phyloP scores from a whole-genome alignment of 2,888 invertebrate genomes.

The Phyllotreta striolata region DNA sequence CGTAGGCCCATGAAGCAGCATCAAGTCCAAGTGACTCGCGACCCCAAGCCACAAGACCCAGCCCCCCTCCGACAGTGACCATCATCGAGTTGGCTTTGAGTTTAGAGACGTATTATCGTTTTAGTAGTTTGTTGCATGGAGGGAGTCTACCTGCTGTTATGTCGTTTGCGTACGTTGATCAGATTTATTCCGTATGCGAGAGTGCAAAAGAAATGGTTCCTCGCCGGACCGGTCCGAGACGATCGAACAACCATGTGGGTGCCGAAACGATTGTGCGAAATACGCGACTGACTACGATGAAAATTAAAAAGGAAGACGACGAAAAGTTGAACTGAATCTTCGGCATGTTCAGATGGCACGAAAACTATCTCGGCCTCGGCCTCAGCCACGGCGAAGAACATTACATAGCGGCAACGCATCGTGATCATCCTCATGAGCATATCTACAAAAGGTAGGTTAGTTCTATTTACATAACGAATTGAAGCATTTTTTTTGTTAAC shows the following conservation, averaged over 20 bases:
- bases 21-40: conserved; percentile 41
- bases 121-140: conserved; percentile 40
- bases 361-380: conserved; percentile 50
- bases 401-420: conserved; percentile 52
- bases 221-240: conserved; percentile 35
- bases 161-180: conserved; percentile 38
- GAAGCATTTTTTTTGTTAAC: conserved; percentile 18
- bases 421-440: conserved; percentile 47
- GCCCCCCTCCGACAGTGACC: conserved; percentile 47
- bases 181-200: conserved; percentile 32
- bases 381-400: conserved; percentile 52
- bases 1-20: conserved; percentile 27
- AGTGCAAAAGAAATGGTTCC: conserved; percentile 32
- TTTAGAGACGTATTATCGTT: conserved; percentile 44
- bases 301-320: conserved; percentile 32
- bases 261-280: conserved; percentile 34
- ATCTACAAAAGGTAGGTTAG: conserved; percentile 49
- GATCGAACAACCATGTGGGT: conserved; percentile 38
- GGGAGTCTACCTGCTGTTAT: conserved; percentile 42
- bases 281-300: conserved; percentile 38
- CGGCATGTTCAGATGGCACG: conserved; percentile 58
- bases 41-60: conserved; percentile 31
- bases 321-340: conserved; percentile 41
- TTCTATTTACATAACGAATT: conserved; percentile 30
- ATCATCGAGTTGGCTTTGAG: conserved; percentile 47